These are phyloP conservation scores for Chymomyza fuscimana DNA, from an alignment of 2,888 invertebrate species.

Conservation along the genomic window DNA sequence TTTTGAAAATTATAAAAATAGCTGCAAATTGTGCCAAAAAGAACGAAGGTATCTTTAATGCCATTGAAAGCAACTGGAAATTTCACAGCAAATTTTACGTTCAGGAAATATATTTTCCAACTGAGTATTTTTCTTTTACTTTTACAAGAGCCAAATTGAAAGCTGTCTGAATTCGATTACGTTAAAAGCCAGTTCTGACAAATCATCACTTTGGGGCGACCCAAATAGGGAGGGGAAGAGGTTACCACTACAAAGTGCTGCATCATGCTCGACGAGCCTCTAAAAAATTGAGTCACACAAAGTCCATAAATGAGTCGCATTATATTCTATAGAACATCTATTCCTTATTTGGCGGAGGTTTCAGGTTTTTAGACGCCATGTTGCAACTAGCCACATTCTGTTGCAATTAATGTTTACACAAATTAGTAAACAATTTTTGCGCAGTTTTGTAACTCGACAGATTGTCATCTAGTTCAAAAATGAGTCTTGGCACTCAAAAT, in stretches of 20 bases:
- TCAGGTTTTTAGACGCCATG: background rate
- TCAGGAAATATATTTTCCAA: background rate
- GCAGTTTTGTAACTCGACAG: background rate
- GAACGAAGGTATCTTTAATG: conserved; percentile 19
- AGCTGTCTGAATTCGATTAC: conserved; percentile 59
- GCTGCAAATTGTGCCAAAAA: conserved; percentile 59
- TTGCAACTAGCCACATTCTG: background rate
- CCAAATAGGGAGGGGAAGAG: background rate
- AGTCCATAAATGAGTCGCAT: background rate
- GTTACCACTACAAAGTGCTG: conserved; percentile 28
- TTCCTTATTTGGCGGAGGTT: background rate
- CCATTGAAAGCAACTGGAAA: conserved; percentile 27
- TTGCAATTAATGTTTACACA: background rate
- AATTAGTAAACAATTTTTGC: background rate
- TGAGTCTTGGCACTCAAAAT: background rate
- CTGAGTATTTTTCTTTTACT: conserved; percentile 24
- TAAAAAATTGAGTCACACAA: conserved; percentile 18
- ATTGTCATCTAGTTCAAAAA: background rate
- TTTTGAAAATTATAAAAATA: conserved; percentile 50
- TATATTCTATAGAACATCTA: background rate
- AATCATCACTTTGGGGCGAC: conserved; percentile 2
- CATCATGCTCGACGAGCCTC: conserved; percentile 39
- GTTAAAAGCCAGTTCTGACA: conserved; percentile 43
- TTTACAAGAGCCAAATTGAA: conserved; percentile 16
- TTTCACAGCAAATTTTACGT: conserved; percentile 39